These are phyloP conservation scores for Glaucopsyche alexis DNA, from an alignment of 2,888 invertebrate genomes.

Conservation along the genomic window DNA sequence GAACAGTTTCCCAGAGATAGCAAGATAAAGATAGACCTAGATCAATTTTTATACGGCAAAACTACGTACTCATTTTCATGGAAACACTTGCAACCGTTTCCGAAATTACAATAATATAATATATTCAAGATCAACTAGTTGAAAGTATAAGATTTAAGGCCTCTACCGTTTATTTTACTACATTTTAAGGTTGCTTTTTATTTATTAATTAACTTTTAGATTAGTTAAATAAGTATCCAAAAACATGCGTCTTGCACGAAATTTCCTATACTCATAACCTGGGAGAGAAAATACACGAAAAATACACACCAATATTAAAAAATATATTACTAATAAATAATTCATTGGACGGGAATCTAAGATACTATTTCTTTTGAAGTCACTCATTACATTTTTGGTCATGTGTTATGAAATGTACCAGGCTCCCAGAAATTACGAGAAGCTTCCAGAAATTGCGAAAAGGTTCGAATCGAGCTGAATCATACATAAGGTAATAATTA, in stretches of 20 bases:
- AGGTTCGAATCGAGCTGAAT: constrained; percentile 9
- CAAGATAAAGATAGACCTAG: no score
- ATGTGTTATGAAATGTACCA: background rate
- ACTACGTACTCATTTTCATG: no score
- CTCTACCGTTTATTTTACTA: no score
- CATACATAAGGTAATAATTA: constrained; percentile 26
- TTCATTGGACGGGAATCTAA: background rate
- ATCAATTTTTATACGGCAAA: no score
- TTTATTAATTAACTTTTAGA: no score
- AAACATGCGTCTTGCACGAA: background rate
- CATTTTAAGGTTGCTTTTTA: no score
- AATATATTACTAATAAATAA: background rate
- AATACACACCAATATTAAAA: background rate
- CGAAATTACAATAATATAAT: no score
- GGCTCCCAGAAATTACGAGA: background rate
- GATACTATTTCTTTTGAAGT: background rate
- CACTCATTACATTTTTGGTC: background rate
- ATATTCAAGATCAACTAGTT: no score
- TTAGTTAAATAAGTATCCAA: no score
- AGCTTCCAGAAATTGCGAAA: background rate
- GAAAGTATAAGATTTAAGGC: no score
- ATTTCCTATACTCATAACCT: background rate
- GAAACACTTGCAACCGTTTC: no score
- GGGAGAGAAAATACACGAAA: background rate
- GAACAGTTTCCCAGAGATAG: no score